Evolutionary conservation across 2,797 vertebrate genomes (phyloP).

Genomic region (Spinibarbus caldwelli): DNA sequence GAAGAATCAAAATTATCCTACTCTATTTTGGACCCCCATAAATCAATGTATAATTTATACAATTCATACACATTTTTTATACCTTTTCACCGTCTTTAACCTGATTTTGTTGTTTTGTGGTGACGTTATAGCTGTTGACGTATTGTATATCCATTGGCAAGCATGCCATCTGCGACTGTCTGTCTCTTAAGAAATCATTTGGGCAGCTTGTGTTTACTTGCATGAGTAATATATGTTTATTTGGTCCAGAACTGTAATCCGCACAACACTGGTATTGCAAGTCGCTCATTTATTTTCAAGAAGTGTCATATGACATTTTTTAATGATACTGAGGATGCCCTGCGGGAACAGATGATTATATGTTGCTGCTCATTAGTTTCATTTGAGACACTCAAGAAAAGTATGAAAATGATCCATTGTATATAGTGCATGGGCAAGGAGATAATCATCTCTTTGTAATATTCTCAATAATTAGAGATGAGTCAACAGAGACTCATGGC

Average conservation of each 20-base stretch:
- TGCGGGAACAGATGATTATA: conserved; percentile 2
- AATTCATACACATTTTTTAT: no score
- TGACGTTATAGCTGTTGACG: conserved; percentile 5
- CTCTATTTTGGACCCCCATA: background rate
- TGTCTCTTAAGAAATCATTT: background rate
- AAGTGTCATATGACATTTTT: background rate
- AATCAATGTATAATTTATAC: no score
- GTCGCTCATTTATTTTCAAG: conserved; percentile 11
- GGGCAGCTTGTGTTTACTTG: conserved; percentile 10
- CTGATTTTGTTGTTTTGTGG: background rate
- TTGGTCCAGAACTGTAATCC: conserved; percentile 3
- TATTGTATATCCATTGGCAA: background rate
- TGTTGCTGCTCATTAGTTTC: conserved; percentile 26
- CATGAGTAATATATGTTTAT: conserved; percentile 40
- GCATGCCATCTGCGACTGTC: conserved; percentile 7
- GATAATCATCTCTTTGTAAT: conserved; percentile 45
- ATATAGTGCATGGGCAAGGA: background rate
- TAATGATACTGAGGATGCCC: conserved; percentile 15
- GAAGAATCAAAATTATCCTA: background rate
- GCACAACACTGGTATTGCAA: background rate
- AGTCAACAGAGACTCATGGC: conserved; percentile 43
- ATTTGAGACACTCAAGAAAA: conserved; percentile 37
- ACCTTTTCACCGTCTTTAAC: background rate
- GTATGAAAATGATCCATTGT: conserved; percentile 4
- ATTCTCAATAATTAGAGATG: conserved; percentile 12